Evolutionary conservation across 37 sponge, comb jelly and placozoan species (phyloP), one percentile per base, ranked within the genome.

Genomic region (Ephydatia muelleri): DNA sequence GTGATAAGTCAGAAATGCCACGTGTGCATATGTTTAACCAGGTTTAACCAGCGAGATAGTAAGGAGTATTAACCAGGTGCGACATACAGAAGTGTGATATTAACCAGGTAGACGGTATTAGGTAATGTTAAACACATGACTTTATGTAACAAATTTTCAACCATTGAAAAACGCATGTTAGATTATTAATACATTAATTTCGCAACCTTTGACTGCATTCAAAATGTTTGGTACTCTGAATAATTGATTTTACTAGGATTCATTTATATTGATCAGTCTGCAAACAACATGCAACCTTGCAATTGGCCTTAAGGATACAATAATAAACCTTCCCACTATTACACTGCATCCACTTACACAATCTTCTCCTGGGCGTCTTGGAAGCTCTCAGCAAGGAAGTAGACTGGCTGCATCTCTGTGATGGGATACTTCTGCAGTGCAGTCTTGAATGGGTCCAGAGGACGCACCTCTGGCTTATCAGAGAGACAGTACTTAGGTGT

Each of bases 371-470:
- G 93, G 66, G 95, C 99, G 70, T 90, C 87, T 31, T 83, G 79
- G 49, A 99, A 99, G 49, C 88, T 91, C n/a, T 95, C 94, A 38
- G 99, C 94, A 0, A 91, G 82, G 72, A 96, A 99, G 89, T 99
- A 99, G 12, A 87, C 84, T 16, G 97, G 97, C 75, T 99, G 99
- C 88, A 94, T 93, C 28, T 91, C 91, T 23, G 97, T 96, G 70
- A 99, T 90, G 32, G 92, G 95, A 80, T 99, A 99, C 77, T 78
- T 75, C 79, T 89, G 92, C 5, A 86, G 32, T 12, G 49, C 75
- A n/a, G 91, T 96, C 75, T 91, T 91, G 36, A 69, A 81, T 0
- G 90, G 89, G 23, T 99, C 96, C 67, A 99, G 88, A 5, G 97
- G 95, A 26, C 72, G 75, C 22, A 88, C 88, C 43, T 93, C 86